Evolutionary conservation across 2,113 vertebrate genomes (phyloP), one percentile per base, ranked within the genome.

Genomic region (Herpetotheres cachinnans): DNA sequence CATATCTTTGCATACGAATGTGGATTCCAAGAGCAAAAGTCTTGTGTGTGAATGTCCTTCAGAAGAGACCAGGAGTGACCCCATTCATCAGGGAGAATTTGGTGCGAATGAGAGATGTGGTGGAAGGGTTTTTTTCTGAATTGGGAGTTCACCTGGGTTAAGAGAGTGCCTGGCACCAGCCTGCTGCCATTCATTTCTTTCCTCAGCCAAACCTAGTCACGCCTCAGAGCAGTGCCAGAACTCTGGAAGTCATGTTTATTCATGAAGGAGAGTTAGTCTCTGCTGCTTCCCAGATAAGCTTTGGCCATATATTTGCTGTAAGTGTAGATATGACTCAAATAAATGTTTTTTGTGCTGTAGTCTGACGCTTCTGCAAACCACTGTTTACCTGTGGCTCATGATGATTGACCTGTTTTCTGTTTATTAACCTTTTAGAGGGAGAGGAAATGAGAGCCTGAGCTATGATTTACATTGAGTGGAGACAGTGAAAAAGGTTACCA

Each of bases 221-320:
- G 26, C 11, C 72, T 44, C 76, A 84, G 44, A 81, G 74, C 85
- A 0, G 0, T 46, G 62, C 70, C 95, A 93, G 25, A 74, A 50
- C 92, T 69, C 76, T 89, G 76, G 52, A 44, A 71, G 42, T 92
- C 55, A 50, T 90, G 20, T 93, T 93, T 95, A 93, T 94, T 97
- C 88, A 95, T 52, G 74, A 82, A 61, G 29, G 10, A 34, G 70
- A 58, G 42, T 83, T 77, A 59, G 36, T 79, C 61, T 74, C 77
- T 92, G 93, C 83, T 61, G 61, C 61, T 89, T 92, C 65, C 77
- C n/a, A 69, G 86, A 84, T 97, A 97, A 97, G 83, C 80, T 71
- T 47, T 61, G 77, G 9, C 66, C 0, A 0, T 25, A 4, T 73
- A 20, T 56, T 92, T 82, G 25, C 87, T 91, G 19, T 9, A 32